Base-by-base conservation (phyloP, 30 jellyfish, hydroid and myxozoan species). In the Aurelia sp. region DNA sequence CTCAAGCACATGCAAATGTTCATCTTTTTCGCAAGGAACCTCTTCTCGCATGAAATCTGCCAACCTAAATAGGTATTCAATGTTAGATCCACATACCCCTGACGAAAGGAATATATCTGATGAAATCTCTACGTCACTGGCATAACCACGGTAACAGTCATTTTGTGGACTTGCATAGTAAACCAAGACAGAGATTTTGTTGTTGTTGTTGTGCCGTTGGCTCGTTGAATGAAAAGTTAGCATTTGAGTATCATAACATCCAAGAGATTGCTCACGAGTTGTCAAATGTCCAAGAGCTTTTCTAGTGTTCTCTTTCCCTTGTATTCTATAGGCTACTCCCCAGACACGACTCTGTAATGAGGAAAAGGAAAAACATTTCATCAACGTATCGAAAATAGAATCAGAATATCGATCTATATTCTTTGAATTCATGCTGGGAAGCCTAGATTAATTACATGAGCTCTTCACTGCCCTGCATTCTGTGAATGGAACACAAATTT, bases 41-140 rank as follows among this genome's bases (percentile, higher is more conserved):
- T 82, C 80, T 12, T 64, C 91, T 53, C 97, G 83, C 97, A 89
- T 94, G 66, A 88, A 94, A 47, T 94, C 97, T 9, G 97, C 90
- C 12, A 94, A 82, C 2, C 97, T 90, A 17, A 94, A 72, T 22
- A 94, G 65, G 65, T 94, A 94, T 81, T 94, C 99, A 31, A 94
- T 84, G 90, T 89, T 94, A 27, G 90, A 88, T 24, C 99, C 99
- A 16, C 86, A 55, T 7, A 51, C 78, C 15, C 99, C 99, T 22
- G 16, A 81, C 21, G 97, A 76, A 9, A 78, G 78, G 17, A 82
- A 81, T 2, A 94, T 94, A 61, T 89, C 94, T 24, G 82, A 52
- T 19, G 92, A 87, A 1, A 88, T 81, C 40, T 78, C 92, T 1
- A 48, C 85, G 44, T 50, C 35, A 17, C 90, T 72, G 17, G 89